phyloP scores from a whole-genome alignment of 2,797 vertebrate species.

The Carduelis carduelis region DNA sequence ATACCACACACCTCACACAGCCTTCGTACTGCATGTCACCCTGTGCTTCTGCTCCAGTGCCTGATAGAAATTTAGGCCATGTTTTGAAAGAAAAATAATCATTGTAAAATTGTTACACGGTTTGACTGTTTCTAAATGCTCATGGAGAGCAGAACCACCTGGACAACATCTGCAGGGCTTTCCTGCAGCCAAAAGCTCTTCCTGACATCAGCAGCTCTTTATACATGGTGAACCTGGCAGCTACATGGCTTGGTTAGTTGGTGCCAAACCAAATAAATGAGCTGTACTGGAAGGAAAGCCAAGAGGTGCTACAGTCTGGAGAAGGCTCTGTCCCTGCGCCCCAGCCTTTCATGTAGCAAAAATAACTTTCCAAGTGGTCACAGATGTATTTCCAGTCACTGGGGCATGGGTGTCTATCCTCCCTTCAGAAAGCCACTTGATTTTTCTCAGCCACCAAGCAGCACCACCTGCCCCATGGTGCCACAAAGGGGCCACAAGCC shows the following conservation, averaged over 20 bases:
- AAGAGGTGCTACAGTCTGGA: conserved; percentile 1
- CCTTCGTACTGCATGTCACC: accelerated
- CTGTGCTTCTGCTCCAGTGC: background rate
- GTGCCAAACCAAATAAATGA: conserved; percentile 59
- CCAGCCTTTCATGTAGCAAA: conserved; percentile 32
- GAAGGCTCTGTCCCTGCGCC: background rate
- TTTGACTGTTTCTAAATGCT: background rate
- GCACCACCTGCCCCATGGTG: background rate
- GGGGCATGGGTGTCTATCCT: background rate
- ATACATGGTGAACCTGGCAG: conserved; percentile 40
- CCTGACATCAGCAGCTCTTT: conserved; percentile 34
- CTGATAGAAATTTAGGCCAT: background rate
- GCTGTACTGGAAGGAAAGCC: conserved; percentile 17
- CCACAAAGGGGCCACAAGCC: accelerated
- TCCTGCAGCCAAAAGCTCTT: conserved; percentile 19
- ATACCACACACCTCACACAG: accelerated
- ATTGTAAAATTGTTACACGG: background rate
- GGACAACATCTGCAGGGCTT: conserved; percentile 32
- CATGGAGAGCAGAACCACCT: conserved; percentile 23
- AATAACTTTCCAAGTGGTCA: background rate
- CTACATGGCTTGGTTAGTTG: background rate
- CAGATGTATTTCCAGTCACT: conserved; percentile 17
- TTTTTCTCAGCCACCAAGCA: background rate
- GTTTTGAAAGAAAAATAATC: background rate
- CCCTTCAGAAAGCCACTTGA: background rate